Evolutionary conservation across 2,113 vertebrate genomes (phyloP).

Genomic region (Mesitornis unicolor): DNA sequence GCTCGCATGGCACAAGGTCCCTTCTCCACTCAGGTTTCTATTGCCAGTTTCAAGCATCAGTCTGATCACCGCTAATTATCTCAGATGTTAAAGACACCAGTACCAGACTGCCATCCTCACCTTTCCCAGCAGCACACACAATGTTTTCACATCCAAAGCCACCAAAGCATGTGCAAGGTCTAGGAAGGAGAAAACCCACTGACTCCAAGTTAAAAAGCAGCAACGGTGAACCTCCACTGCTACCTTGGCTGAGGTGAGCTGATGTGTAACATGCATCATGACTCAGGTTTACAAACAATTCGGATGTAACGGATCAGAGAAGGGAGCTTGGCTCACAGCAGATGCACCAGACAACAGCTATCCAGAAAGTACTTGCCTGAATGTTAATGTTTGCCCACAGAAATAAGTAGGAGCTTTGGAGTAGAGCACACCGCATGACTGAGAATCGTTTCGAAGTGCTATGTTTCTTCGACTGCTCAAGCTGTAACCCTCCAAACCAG

Average conservation of each 20-base stretch:
- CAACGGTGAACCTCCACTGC: not conserved
- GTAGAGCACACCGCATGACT: slow-evolving; percentile 82
- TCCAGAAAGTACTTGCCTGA: slow-evolving; percentile 78
- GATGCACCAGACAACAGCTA: not conserved
- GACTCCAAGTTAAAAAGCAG: not conserved
- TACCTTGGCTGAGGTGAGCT: not conserved
- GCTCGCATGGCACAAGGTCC: not conserved
- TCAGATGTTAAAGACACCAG: not conserved
- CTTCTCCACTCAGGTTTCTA: not conserved
- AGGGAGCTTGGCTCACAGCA: not conserved
- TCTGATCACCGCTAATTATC: not conserved
- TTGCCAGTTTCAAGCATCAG: not conserved
- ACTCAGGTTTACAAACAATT: not conserved
- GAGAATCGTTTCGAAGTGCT: slow-evolving; percentile 86
- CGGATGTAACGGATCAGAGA: not conserved
- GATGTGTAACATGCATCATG: not conserved
- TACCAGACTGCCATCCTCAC: not conserved
- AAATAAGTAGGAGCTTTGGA: slow-evolving; percentile 90
- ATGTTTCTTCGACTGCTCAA: slow-evolving; percentile 95
- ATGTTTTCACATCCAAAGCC: not conserved
- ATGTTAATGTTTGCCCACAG: slow-evolving; percentile 93
- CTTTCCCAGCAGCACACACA: not conserved
- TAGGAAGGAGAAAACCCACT: not conserved
- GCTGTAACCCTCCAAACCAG: slow-evolving; percentile 91
- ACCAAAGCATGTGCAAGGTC: not conserved